Percentiles rank a stretch among this genome's conserved stretches.
Conservation (phyloP, 2,888 invertebrate genomes). For the Rambutsinella grinnellia region DNA sequence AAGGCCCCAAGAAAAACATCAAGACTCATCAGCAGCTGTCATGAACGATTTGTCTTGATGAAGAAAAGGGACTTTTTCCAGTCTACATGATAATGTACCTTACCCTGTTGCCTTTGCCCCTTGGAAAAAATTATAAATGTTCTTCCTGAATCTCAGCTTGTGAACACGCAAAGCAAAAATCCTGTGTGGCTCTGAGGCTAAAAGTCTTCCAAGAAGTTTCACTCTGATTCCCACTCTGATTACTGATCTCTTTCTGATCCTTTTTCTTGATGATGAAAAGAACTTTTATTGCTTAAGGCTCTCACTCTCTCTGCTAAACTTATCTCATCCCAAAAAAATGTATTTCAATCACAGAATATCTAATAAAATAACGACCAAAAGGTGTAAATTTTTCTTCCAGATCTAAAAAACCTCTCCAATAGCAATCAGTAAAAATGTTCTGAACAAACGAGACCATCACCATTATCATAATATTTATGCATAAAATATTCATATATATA, state of each 20-base stretch:
- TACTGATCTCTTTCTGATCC: neutral
- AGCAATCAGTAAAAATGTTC: neutral
- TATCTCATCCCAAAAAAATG: conserved; percentile 6
- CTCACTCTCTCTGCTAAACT: conserved; percentile 9
- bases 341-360: conserved; percentile 26
- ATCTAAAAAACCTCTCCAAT: neutral
- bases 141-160: too few species aligned
- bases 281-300: neutral
- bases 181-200: too few species aligned
- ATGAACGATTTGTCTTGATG: conserved; percentile 63
- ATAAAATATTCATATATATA: neutral
- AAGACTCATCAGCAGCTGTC: conserved; percentile 65
- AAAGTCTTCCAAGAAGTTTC: neutral
- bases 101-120: too few species aligned
- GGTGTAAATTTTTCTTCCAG: neutral
- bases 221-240: neutral
- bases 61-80: conserved; percentile 50
- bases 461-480: neutral
- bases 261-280: neutral
- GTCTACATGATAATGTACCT: conserved; percentile 5
- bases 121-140: neutral
- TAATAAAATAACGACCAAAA: neutral
- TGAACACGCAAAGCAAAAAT: neutral
- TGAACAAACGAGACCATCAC: neutral
- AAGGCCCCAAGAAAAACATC: conserved; percentile 60